These are phyloP conservation scores for Eulemur coronatus DNA, from an alignment of 2,797 vertebrate species.

Conservation along the genomic window DNA sequence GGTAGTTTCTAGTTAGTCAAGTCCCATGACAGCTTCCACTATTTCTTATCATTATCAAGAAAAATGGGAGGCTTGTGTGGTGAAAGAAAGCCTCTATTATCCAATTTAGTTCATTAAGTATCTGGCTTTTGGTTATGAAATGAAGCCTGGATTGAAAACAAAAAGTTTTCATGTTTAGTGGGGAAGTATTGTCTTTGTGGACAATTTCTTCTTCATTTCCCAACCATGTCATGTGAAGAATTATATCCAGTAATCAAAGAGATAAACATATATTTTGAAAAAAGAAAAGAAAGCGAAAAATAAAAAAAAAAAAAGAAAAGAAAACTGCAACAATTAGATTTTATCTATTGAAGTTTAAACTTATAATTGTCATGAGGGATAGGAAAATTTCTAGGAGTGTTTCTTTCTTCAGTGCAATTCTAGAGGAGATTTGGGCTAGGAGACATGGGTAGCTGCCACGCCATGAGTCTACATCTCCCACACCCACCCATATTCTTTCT, in stretches of 20 bases:
- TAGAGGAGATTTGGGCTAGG: too few species aligned
- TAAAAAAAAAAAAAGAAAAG: neutral
- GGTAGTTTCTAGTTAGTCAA: slow-evolving; percentile 32
- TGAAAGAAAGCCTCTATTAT: neutral
- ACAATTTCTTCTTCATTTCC: neutral
- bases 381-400: neutral
- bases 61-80: slow-evolving; percentile 4
- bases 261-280: neutral
- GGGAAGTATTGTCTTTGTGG: neutral
- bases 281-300: neutral
- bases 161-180: neutral
- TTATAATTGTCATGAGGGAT: neutral
- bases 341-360: neutral
- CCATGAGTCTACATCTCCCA: neutral
- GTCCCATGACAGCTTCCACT: neutral
- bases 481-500: neutral
- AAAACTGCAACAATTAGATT: neutral
- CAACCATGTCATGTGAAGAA: neutral
- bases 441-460: fast-evolving
- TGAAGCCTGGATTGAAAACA: neutral
- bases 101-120: slow-evolving; percentile 49
- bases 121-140: slow-evolving; percentile 20
- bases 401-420: neutral
- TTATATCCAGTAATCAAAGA: neutral
- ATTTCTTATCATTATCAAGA: slow-evolving; percentile 48